Evolutionary conservation across 2,888 invertebrate species (phyloP).

Genomic region (Tinea pellionella): DNA sequence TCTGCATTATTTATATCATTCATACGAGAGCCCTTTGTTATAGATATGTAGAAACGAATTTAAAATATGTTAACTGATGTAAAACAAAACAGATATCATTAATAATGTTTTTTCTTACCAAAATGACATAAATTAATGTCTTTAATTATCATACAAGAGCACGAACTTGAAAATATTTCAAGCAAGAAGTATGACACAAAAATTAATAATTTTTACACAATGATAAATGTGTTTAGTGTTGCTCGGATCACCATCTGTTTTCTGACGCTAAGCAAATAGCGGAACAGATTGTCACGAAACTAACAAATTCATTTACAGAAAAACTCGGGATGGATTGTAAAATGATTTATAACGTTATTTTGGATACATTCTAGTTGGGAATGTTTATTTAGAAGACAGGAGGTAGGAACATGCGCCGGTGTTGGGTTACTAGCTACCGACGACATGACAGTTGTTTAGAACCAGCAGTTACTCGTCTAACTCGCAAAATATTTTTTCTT

Average conservation of each 20-base stretch:
- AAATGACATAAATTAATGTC: background rate
- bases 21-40: background rate
- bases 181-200: conserved; percentile 17
- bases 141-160: background rate
- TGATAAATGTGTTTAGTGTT: conserved; percentile 35
- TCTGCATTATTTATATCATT: background rate
- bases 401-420: conserved; percentile 33
- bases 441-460: conserved; percentile 1
- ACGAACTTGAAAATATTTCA: background rate
- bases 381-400: conserved; percentile 46
- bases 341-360: conserved; percentile 67
- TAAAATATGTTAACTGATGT: background rate
- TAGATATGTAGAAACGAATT: too few species aligned
- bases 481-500: background rate
- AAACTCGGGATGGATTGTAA: conserved; percentile 37
- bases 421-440: conserved; percentile 34
- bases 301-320: conserved; percentile 57
- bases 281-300: conserved; percentile 66
- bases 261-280: conserved; percentile 62
- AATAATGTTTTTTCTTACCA: background rate
- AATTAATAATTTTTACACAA: conserved; percentile 42
- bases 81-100: background rate
- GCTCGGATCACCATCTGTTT: conserved; percentile 47
- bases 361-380: conserved; percentile 43
- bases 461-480: background rate